Conservation (phyloP, 2,888 invertebrate species). For the Scaptomyza caliginosa region DNA sequence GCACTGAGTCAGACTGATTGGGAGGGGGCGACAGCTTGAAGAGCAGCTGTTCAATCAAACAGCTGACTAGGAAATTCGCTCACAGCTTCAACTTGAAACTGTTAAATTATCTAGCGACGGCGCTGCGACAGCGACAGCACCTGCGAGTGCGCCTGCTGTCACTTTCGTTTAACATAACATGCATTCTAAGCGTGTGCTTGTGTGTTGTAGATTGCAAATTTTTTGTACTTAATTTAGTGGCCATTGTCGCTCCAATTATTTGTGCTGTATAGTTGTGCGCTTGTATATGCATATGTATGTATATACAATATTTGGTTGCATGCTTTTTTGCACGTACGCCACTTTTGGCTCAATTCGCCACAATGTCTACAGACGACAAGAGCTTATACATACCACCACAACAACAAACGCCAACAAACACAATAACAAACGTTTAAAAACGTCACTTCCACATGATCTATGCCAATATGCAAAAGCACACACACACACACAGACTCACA, state of each 20-base stretch:
- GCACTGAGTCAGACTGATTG: constrained; percentile 34
- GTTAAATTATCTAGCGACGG: constrained; percentile 33
- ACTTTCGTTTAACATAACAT: neutral
- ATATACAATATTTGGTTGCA: constrained; percentile 71
- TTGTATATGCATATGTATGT: constrained; percentile 14
- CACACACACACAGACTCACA: constrained; percentile 13
- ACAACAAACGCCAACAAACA: too few species aligned
- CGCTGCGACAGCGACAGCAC: too few species aligned
- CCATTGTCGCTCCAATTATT: constrained; percentile 48
- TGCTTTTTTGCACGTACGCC: constrained; percentile 84
- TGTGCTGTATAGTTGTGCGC: constrained; percentile 23
- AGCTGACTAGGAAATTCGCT: constrained; percentile 39
- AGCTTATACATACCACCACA: constrained; percentile 12
- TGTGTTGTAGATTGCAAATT: constrained; percentile 20
- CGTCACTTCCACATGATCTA: constrained; percentile 35
- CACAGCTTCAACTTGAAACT: constrained; percentile 27
- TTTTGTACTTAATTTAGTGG: constrained; percentile 26
- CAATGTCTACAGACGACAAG: constrained; percentile 31
- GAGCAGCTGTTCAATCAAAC: constrained; percentile 42
- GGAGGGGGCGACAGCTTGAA: constrained; percentile 13
- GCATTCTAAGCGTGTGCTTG: neutral
- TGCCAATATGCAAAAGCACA: constrained; percentile 38
- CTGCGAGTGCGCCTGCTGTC: neutral
- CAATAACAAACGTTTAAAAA: neutral
- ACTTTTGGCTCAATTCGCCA: constrained; percentile 58